Percentiles rank a stretch among this genome's conserved stretches.
phyloP scores from a whole-genome alignment of 2,888 invertebrate species.

The Stenodema calcarata region DNA sequence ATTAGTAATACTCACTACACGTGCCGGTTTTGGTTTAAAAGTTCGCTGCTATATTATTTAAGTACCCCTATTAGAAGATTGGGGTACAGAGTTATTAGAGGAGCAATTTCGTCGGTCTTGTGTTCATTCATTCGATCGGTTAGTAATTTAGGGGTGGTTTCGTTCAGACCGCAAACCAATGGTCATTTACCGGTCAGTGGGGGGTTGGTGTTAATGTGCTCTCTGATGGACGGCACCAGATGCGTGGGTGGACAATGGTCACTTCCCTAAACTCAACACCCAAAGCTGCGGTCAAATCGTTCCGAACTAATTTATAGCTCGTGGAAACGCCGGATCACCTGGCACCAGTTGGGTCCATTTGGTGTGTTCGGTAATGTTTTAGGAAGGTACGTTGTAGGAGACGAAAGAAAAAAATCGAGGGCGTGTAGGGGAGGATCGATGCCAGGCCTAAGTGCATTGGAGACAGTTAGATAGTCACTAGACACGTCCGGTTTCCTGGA shows the following conservation, averaged over 20 bases:
- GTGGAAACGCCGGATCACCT: background rate
- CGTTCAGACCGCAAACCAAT: background rate
- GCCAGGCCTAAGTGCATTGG: slow-evolving; percentile 5
- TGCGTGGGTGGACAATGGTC: slow-evolving; percentile 38
- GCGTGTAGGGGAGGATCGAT: background rate
- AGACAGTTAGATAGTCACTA: slow-evolving; percentile 24
- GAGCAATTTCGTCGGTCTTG: background rate
- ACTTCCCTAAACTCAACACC: background rate
- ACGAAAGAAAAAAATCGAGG: background rate
- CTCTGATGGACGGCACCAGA: background rate
- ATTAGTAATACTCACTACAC: too few relatives aligned
- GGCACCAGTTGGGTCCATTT: background rate
- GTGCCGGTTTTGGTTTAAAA: too few relatives aligned
- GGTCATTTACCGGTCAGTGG: background rate
- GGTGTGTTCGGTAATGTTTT: background rate
- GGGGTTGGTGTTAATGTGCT: background rate
- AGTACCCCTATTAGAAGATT: too few relatives aligned
- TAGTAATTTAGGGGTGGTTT: background rate
- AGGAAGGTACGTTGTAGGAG: background rate
- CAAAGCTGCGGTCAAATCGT: slow-evolving; percentile 8
- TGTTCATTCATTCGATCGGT: background rate
- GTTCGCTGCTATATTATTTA: too few relatives aligned
- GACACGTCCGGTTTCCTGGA: slow-evolving; percentile 24
- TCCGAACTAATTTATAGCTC: slow-evolving; percentile 2
- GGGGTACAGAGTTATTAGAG: background rate